Evolutionary conservation across 2,113 vertebrate species (phyloP).

Genomic region (Centropus bengalensis): DNA sequence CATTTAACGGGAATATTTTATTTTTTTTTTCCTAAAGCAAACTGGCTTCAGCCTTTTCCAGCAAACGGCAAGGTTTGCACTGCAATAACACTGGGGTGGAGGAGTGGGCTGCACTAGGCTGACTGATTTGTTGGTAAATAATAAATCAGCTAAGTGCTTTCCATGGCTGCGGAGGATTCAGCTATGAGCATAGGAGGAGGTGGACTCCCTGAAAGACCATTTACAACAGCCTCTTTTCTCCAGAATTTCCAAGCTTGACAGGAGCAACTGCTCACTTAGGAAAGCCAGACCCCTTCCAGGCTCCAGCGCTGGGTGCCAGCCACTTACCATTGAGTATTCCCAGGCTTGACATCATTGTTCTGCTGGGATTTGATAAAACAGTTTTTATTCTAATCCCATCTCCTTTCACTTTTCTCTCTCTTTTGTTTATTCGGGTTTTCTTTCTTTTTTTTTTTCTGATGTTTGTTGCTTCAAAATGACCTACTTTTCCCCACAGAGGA

Average conservation of each 20-base stretch:
- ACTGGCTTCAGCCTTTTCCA: not conserved
- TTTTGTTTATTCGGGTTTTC: not conserved
- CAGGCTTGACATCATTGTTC: accelerated
- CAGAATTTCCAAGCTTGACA: not conserved
- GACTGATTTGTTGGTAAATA: not conserved
- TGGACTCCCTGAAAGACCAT: not conserved
- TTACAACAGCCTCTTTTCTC: not conserved
- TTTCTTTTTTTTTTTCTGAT: not conserved
- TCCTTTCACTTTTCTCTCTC: not conserved
- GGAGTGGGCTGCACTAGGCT: not conserved
- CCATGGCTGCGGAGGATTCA: not conserved
- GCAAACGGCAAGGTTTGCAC: not conserved
- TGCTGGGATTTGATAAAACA: not conserved
- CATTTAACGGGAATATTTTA: too few species aligned
- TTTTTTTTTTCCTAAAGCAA: not conserved
- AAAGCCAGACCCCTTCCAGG: not conserved
- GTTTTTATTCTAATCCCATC: not conserved
- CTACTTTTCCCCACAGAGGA: accelerated
- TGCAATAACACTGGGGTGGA: not conserved
- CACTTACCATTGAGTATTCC: not conserved
- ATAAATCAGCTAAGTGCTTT: not conserved
- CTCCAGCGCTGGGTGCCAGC: not conserved
- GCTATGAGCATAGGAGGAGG: not conserved
- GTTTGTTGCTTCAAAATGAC: not conserved
- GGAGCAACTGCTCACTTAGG: accelerated